Percentiles rank a stretch among this genome's conserved stretches.
Evolutionary conservation across 2,797 vertebrate species (phyloP).

Genomic region (Chaunax sp.): DNA sequence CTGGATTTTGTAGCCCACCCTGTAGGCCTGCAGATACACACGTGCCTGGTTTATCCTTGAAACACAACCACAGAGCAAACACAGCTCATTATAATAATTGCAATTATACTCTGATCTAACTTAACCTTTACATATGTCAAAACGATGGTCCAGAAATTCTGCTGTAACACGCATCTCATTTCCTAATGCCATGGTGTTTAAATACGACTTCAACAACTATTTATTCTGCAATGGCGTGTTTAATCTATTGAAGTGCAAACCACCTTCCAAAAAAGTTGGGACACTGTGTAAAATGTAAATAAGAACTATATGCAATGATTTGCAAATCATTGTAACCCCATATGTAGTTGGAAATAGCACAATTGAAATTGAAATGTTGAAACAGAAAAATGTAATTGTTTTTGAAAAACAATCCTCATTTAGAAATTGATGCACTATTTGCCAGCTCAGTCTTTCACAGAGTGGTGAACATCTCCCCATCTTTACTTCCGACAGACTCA

Average conservation of each 20-base stretch:
- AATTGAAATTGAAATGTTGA: no score
- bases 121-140: neutral
- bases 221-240: neutral
- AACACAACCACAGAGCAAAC: slow-evolving; percentile 35
- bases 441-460: no score
- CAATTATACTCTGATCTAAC: neutral
- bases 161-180: neutral
- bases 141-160: neutral
- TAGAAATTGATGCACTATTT: no score
- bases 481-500: no score
- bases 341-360: no score
- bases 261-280: no score
- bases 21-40: slow-evolving; percentile 87
- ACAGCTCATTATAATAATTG: neutral
- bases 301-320: no score
- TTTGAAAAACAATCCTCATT: no score
- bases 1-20: slow-evolving; percentile 87
- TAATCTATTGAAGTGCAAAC: neutral
- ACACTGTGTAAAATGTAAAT: no score
- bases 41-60: slow-evolving; percentile 87
- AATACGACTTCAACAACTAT: neutral
- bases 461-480: no score
- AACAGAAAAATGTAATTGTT: no score
- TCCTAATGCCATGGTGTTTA: neutral
- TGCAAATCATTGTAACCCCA: no score